A percentile compares a stretch with the other conserved stretches of the same genome.
These are phyloP conservation scores for Vidua macroura DNA, from an alignment of 2,113 vertebrate species.

Conservation along the genomic window DNA sequence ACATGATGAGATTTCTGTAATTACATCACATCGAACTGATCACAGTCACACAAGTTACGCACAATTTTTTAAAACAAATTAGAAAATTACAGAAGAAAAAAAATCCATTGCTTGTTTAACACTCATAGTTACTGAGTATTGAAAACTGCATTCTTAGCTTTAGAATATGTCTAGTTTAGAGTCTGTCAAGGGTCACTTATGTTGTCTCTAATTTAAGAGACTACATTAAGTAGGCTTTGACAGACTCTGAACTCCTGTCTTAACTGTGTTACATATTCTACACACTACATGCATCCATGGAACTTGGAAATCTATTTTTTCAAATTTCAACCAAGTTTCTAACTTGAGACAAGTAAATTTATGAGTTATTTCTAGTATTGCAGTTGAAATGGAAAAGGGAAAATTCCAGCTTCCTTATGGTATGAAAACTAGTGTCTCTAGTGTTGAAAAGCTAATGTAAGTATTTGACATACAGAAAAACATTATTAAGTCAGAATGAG, in stretches of 20 bases:
- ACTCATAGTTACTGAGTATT: neutral
- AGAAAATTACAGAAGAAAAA: neutral
- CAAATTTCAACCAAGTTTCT: neutral
- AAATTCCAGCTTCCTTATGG: neutral
- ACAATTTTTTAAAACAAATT: neutral
- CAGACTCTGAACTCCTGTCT: neutral
- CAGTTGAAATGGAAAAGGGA: neutral
- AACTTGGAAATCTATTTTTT: neutral
- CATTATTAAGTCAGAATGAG: neutral
- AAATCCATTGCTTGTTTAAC: neutral
- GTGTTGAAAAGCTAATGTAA: neutral
- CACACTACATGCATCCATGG: accelerated
- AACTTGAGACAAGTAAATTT: neutral
- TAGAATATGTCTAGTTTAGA: neutral
- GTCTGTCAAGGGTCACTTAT: neutral
- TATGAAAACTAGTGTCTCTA: neutral
- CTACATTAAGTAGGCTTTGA: neutral
- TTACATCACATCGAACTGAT: neutral
- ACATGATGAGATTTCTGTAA: neutral
- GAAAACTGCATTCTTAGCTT: neutral
- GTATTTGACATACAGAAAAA: neutral
- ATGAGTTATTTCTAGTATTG: neutral
- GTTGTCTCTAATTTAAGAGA: neutral
- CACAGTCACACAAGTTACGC: neutral
- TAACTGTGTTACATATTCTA: neutral